Evolutionary conservation across 2,113 vertebrate genomes (phyloP).

Genomic region (Patagioenas fasciata): DNA sequence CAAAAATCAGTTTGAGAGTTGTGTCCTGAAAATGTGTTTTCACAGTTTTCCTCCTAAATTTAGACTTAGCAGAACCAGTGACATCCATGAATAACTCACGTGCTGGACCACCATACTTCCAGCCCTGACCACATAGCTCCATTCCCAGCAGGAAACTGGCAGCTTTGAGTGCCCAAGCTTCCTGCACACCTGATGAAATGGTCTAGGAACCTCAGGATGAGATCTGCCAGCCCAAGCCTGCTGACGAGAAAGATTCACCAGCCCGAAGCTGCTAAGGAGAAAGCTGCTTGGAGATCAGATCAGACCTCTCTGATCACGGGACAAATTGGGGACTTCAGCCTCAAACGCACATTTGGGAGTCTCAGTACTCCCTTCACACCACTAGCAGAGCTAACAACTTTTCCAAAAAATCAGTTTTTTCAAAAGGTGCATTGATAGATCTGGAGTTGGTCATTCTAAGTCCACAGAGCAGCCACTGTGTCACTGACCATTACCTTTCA

Average conservation of each 20-base stretch:
- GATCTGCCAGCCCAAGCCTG: not conserved
- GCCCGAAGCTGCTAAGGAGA: not conserved
- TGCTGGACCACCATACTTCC: not conserved
- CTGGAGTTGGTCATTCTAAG: not conserved
- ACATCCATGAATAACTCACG: rapidly evolving
- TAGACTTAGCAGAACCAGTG: not conserved
- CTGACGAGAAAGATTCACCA: not conserved
- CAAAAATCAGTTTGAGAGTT: not conserved
- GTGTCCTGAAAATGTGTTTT: not conserved
- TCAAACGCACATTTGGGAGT: rapidly evolving
- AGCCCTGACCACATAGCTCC: not conserved
- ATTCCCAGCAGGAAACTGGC: not conserved
- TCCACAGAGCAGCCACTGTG: not conserved
- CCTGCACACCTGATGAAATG: not conserved
- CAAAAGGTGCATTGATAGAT: not conserved
- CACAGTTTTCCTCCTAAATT: not conserved
- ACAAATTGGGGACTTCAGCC: rapidly evolving
- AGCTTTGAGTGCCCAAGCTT: not conserved
- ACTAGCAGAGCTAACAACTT: not conserved
- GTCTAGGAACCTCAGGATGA: not conserved
- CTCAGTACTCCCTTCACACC: not conserved
- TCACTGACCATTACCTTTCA: not conserved
- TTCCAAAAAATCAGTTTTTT: not conserved
- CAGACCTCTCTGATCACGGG: not conserved
- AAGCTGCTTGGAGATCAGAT: not conserved